Evolutionary conservation across 2,797 vertebrate genomes (phyloP), one percentile per base, ranked within the genome.

Genomic region (Acrocephalus scirpaceus): DNA sequence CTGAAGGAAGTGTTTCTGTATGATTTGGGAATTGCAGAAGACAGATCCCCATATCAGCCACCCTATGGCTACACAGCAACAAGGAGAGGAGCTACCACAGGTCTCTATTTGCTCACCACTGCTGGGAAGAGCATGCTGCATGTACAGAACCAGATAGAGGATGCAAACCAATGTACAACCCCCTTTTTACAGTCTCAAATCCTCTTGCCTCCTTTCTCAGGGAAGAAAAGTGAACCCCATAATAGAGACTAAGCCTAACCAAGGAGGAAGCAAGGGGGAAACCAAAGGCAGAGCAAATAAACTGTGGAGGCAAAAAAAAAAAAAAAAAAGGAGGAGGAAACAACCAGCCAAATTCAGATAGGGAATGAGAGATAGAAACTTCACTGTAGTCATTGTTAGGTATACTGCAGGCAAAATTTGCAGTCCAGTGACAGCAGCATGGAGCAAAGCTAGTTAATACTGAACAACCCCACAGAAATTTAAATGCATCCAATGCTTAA

Each of bases 231-330:
- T 19, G 7, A 82, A 44, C 9, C 16, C 40, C 16, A 2, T 30
- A 44, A 48, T 1, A 53, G 22, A 42, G 4, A 61, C 22, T 27
- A 32, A 32, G 21, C 29, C 16, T 26, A 45, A 47, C 23, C 18
- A 47, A 66, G 30, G 29, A 77, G 38, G 88, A 83, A 73, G 13
- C 8, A 69, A 79, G 9, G 18, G 9, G 7, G 3, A 57, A n/a
- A 23, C 11, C 13, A 34, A 76, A 91, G 30, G 18, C 32, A 80
- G 44, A 16, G 25, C 5, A 76, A 67, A 29, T 27, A 50, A 72
- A 61, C 27, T 0, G 0, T 2, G 18, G 14, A 53, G 10, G 5
- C 17, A 38, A 54, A 7, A 14, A 54, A 72, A 4, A 36, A 15
- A 50, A 38, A 38, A 38, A 38, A 38, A 40, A 38, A 40, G 4